phyloP scores from a whole-genome alignment of 2,888 invertebrate genomes.

The Gastrophysa polygoni region DNA sequence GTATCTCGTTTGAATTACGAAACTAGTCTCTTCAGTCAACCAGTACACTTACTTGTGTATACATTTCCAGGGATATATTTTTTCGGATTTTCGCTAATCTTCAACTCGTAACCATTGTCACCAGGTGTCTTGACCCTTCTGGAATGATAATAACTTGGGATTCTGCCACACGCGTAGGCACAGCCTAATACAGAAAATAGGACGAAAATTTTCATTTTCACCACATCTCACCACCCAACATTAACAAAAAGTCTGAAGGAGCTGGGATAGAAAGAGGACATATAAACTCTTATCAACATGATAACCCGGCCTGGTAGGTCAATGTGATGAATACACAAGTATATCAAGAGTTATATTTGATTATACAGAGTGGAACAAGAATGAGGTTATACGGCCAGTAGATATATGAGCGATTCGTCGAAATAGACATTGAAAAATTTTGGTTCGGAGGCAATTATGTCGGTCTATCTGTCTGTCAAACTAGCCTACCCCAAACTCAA shows the following conservation, averaged over 20 bases:
- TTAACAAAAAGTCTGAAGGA: neutral
- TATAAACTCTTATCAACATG: neutral
- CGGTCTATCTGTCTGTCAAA: no score
- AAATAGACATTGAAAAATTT: no score
- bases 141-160: conserved; percentile 58
- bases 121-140: conserved; percentile 69
- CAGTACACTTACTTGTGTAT: conserved; percentile 71
- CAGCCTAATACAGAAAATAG: conserved; percentile 16
- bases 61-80: conserved; percentile 83
- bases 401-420: no score
- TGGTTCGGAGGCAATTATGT: no score
- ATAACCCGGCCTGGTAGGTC: neutral
- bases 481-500: no score
- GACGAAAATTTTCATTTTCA: neutral
- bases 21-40: no score
- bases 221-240: neutral
- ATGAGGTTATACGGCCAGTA: no score
- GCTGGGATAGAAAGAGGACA: neutral
- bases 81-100: conserved; percentile 78
- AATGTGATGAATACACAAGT: no score
- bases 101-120: conserved; percentile 85
- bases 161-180: conserved; percentile 45
- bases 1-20: no score
- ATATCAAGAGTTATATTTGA: no score
- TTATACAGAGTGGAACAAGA: no score